phyloP scores from a whole-genome alignment of 2,888 invertebrate species.

The Hydropsyche betteni region DNA sequence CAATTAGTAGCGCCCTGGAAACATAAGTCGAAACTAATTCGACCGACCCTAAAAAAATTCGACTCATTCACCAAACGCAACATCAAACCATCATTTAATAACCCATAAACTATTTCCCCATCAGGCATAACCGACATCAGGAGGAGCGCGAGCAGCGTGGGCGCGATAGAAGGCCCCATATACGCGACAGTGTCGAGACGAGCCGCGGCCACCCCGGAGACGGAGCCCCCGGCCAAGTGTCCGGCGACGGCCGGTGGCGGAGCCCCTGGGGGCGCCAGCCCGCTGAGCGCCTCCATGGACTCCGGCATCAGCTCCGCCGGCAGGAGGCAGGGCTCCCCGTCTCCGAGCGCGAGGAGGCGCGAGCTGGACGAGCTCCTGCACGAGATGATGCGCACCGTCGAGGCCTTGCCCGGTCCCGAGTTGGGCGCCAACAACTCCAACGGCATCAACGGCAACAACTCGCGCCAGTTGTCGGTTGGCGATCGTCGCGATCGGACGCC shows the following conservation, averaged over 20 bases:
- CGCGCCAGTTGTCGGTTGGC: constrained; percentile 35
- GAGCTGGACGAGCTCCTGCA: constrained; percentile 86
- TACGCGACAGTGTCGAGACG: constrained; percentile 77
- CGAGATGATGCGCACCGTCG: constrained; percentile 88
- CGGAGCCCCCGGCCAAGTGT: constrained; percentile 42
- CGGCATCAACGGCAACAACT: constrained; percentile 55
- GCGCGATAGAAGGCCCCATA: constrained; percentile 72
- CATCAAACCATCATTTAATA: not conserved
- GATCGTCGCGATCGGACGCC: constrained; percentile 54
- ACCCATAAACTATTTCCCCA: not conserved
- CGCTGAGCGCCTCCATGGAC: constrained; percentile 89
- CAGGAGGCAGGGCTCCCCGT: constrained; percentile 64
- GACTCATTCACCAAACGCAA: no score
- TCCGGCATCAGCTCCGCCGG: constrained; percentile 87
- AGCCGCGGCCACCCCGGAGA: constrained; percentile 49
- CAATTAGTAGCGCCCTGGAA: no score
- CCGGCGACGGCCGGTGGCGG: constrained; percentile 40
- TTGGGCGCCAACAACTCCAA: constrained; percentile 43
- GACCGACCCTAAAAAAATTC: no score
- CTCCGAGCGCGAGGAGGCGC: constrained; percentile 67
- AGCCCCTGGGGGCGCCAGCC: constrained; percentile 64
- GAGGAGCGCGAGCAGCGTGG: constrained; percentile 61
- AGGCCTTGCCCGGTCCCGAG: constrained; percentile 73
- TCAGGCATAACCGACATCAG: constrained; percentile 59
- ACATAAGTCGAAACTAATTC: no score